Evolutionary conservation across 1,140 invertebrate genomes (phyloP).

Genomic region (Habropoda laboriosa): DNA sequence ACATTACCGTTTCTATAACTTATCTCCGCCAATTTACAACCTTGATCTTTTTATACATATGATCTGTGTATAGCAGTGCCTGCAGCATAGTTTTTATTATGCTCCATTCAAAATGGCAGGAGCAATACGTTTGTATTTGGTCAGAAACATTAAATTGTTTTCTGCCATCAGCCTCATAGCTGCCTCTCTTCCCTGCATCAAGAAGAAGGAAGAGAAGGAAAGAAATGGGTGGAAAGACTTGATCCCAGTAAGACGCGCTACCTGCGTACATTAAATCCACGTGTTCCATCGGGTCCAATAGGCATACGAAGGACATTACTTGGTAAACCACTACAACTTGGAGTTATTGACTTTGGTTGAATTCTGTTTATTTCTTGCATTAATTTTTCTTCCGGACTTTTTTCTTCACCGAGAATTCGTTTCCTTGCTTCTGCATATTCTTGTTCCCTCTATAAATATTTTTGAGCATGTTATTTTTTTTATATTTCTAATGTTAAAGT

Average conservation of each 20-base stretch:
- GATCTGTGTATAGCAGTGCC: slow-evolving; percentile 16
- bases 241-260: slow-evolving; percentile 77
- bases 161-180: slow-evolving; percentile 78
- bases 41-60: slow-evolving; percentile 36
- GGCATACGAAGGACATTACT: slow-evolving; percentile 82
- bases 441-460: slow-evolving; percentile 85
- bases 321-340: slow-evolving; percentile 59
- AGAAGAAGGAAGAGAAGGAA: slow-evolving; percentile 69
- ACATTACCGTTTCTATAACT: slow-evolving; percentile 47
- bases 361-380: slow-evolving; percentile 84
- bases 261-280: slow-evolving; percentile 83
- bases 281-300: slow-evolving; percentile 83
- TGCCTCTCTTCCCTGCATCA: slow-evolving; percentile 65
- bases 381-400: slow-evolving; percentile 87
- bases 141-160: slow-evolving; percentile 58
- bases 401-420: slow-evolving; percentile 91
- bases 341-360: slow-evolving; percentile 68
- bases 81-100: slow-evolving; percentile 26
- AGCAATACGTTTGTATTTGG: slow-evolving; percentile 16
- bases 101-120: slow-evolving; percentile 27
- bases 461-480: not conserved
- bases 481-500: not conserved
- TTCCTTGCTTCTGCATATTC: slow-evolving; percentile 93
- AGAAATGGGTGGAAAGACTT: slow-evolving; percentile 68
- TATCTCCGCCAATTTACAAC: slow-evolving; percentile 38